Conservation (phyloP, 2,113 vertebrate species). For the Daboia siamensis region DNA sequence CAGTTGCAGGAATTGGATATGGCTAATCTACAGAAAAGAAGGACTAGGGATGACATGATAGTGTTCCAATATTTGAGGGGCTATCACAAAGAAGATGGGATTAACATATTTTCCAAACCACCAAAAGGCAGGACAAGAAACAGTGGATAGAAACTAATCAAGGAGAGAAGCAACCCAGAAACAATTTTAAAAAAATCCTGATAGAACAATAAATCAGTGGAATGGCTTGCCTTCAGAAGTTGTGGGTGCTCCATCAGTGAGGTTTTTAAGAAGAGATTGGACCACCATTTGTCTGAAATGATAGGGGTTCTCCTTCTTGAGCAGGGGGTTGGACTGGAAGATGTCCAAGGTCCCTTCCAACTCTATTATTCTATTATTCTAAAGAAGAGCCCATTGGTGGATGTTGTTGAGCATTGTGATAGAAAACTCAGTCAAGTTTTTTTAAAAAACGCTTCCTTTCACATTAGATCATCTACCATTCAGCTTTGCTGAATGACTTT, state of each 20-base stretch:
- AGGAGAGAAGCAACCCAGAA: background rate
- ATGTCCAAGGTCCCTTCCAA: background rate
- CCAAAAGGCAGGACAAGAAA: background rate
- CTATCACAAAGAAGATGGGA: background rate
- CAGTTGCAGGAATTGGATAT: background rate
- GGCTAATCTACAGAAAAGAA: background rate
- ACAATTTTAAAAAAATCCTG: background rate
- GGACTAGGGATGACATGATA: background rate
- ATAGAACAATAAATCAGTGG: background rate
- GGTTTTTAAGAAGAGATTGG: background rate
- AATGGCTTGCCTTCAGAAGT: background rate
- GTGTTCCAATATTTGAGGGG: background rate
- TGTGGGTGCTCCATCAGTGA: background rate
- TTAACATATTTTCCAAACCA: background rate
- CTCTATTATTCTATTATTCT: background rate
- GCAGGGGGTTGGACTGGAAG: background rate
- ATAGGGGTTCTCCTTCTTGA: background rate
- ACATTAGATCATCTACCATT: background rate
- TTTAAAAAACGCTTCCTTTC: background rate
- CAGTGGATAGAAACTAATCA: background rate
- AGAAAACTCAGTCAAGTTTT: background rate
- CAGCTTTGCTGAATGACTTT: background rate
- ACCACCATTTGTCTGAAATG: background rate
- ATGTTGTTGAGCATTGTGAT: background rate
- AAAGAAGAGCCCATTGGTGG: background rate